Conservation (phyloP, 1,140 invertebrate species). For the Scaptomyza pallida region DNA sequence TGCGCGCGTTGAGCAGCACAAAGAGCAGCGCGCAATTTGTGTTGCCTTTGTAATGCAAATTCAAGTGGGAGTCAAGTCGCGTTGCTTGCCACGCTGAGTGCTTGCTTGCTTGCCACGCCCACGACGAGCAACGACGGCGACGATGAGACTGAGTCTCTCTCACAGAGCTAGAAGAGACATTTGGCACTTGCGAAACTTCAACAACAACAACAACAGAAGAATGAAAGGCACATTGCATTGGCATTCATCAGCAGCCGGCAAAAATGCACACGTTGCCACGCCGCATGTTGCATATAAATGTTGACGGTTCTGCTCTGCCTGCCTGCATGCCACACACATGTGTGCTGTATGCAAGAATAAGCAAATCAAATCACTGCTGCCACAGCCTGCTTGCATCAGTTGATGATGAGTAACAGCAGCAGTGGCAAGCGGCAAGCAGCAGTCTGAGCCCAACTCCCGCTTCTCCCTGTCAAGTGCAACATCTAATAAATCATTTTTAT, state of each 20-base stretch:
- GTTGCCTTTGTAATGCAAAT: constrained; percentile 80
- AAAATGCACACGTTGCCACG: constrained; percentile 69
- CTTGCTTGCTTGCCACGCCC: constrained; percentile 72
- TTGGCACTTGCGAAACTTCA: constrained; percentile 63
- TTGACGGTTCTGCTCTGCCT: too few relatives aligned
- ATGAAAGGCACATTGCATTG: constrained; percentile 60
- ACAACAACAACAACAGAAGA: constrained; percentile 19
- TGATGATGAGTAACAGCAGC: constrained; percentile 39
- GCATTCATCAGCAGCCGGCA: constrained; percentile 74
- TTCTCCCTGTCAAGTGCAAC: constrained; percentile 62
- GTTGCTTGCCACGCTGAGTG: constrained; percentile 48
- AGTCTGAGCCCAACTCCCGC: constrained; percentile 15
- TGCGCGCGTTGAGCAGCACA: constrained; percentile 45
- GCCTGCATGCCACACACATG: constrained; percentile 42
- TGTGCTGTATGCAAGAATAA: constrained; percentile 21
- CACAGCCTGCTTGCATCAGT: constrained; percentile 26
- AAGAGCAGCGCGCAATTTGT: constrained; percentile 80
- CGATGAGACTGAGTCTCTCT: background rate
- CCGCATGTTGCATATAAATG: constrained; percentile 80
- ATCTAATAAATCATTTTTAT: constrained; percentile 79
- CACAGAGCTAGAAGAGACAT: constrained; percentile 46
- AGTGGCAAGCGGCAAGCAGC: too few relatives aligned
- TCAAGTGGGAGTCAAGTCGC: constrained; percentile 79
- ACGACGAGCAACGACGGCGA: constrained; percentile 36
- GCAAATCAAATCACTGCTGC: constrained; percentile 77